Evolutionary conservation across 2,113 vertebrate species (phyloP).

Genomic region (Dromaius novaehollandiae): DNA sequence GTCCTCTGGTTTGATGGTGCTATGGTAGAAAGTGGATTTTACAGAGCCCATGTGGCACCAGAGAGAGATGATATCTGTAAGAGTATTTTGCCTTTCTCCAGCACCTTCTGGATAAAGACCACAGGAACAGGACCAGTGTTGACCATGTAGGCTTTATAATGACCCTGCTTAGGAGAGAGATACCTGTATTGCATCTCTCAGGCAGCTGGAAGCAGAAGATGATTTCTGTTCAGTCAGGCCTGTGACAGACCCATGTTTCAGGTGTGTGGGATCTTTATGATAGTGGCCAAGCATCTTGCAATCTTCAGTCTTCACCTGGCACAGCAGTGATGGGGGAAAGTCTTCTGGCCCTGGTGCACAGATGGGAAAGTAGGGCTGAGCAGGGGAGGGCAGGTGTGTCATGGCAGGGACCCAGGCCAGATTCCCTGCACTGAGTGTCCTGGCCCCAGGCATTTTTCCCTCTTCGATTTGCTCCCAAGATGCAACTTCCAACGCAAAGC

Average conservation of each 20-base stretch:
- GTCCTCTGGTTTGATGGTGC: background rate
- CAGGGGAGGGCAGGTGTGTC: background rate
- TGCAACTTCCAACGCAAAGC: background rate
- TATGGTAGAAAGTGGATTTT: background rate
- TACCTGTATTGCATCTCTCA: rapidly evolving
- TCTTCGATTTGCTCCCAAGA: background rate
- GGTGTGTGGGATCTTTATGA: background rate
- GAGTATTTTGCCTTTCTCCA: background rate
- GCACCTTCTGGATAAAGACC: background rate
- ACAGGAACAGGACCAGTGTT: background rate
- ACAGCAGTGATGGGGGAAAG: background rate
- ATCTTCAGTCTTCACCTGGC: background rate
- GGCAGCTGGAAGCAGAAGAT: background rate
- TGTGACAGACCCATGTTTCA: background rate
- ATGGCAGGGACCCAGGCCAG: background rate
- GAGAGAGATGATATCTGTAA: background rate
- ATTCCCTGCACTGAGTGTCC: background rate
- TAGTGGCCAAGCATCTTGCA: background rate
- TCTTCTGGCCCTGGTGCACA: background rate
- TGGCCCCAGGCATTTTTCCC: background rate
- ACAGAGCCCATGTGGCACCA: background rate
- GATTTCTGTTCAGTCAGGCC: background rate
- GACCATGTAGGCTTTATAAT: background rate
- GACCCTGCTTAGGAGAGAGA: background rate
- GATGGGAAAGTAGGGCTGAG: background rate